Evolutionary conservation across 2,797 vertebrate genomes (phyloP), one percentile per base, ranked within the genome.

Genomic region (Cephalopachus bancanus): DNA sequence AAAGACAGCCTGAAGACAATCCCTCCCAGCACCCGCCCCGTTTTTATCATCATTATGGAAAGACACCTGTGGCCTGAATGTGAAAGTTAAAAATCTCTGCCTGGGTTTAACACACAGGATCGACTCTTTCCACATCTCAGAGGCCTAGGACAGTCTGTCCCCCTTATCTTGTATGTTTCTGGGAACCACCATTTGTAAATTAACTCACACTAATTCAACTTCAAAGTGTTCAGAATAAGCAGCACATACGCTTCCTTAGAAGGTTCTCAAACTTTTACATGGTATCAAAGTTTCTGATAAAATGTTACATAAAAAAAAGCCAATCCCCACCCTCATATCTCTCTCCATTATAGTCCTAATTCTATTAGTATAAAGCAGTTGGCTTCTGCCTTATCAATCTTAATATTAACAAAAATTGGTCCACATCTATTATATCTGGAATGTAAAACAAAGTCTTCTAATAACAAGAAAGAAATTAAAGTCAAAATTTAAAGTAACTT

Each of bases 1-100:
- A 33, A 19, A 17, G n/a, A 33, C n/a, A 44, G 15, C 1, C 19
- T 0, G 0, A 8, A 79, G n/a, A 15, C 1, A 0, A 15, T 15
- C 24, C n/a, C 53, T 16, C 14, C 33, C 0, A 0, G 11, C 44
- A 44, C 44, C 44, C 6, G 44, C 10, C 14, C 15, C 26, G 12
- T 0, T 9, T 69, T 33, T 51, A n/a, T 15, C 22, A n/a, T 11
- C 65, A 65, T 28, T 7, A 16, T 2, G 55, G 59, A 33, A 20
- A n/a, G 95, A 22, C 9, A 26, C 28, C 16, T 15, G 6, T 1
- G n/a, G 64, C 49, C 80, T 0, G 1, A 24, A 51, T 3, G 30
- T 10, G 19, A 17, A 19, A 11, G n/a, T 15, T 22, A 72, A 24
- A 17, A 14, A 51, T 15, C 24, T 33, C n/a, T 44, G 20, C 49